Percentiles rank a stretch among this genome's conserved stretches.
Evolutionary conservation across 2,113 vertebrate genomes (phyloP).

Genomic region (Phocoena sinus): DNA sequence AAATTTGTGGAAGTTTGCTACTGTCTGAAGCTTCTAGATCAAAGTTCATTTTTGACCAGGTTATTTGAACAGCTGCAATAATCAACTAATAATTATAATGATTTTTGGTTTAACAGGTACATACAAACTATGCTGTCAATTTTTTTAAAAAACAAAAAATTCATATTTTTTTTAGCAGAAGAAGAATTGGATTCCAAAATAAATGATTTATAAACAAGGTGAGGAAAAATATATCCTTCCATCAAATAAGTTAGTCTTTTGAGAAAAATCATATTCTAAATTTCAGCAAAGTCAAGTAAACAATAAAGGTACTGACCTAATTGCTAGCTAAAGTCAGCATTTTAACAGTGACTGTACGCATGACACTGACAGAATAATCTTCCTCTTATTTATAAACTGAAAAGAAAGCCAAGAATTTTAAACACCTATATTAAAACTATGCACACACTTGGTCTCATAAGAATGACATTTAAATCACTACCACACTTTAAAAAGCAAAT

Average conservation of each 20-base stretch:
- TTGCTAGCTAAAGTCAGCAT: neutral
- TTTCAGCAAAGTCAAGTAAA: neutral
- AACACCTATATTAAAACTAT: conserved; percentile 4
- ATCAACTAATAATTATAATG: neutral
- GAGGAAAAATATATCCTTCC: neutral
- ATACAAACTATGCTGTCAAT: neutral
- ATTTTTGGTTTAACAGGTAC: neutral
- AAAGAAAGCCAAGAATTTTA: neutral
- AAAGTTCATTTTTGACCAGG: neutral
- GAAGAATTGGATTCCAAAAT: conserved; percentile 2
- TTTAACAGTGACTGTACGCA: neutral
- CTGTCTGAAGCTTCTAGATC: neutral
- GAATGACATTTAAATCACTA: conserved; percentile 14
- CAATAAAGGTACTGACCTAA: neutral
- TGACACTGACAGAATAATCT: neutral
- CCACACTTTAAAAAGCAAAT: conserved; percentile 21
- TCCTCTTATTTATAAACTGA: neutral
- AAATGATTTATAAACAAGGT: neutral
- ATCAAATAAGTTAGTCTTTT: neutral
- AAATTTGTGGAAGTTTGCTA: neutral
- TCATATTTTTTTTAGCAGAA: conserved; percentile 6
- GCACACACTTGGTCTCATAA: neutral
- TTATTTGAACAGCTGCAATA: neutral
- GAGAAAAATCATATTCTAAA: neutral
- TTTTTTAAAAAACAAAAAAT: neutral